These are phyloP conservation scores for Uloborus plumipes DNA, from an alignment of 2,888 invertebrate genomes.

Conservation along the genomic window DNA sequence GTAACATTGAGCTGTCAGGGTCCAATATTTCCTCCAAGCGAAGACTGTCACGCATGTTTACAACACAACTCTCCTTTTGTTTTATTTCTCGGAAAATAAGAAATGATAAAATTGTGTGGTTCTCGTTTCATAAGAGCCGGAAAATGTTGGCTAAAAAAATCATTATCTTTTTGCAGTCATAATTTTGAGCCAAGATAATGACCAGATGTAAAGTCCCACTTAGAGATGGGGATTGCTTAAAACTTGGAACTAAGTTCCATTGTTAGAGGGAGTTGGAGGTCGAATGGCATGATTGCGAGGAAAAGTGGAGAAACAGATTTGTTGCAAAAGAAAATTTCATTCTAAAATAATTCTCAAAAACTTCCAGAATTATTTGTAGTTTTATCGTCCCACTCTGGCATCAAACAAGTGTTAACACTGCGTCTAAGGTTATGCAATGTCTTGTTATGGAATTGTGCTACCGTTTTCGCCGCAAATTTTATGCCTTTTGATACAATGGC, in stretches of 20 bases:
- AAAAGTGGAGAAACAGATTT: slow-evolving; percentile 8
- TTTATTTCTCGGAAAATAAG: slow-evolving; percentile 46
- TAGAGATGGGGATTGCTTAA: slow-evolving; percentile 36
- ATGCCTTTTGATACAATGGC: too few relatives aligned
- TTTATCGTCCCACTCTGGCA: too few relatives aligned
- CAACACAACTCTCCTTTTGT: slow-evolving; percentile 51
- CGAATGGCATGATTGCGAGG: slow-evolving; percentile 42
- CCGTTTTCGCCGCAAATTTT: too few relatives aligned
- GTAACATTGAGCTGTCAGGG: slow-evolving; percentile 56
- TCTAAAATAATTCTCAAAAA: too few relatives aligned
- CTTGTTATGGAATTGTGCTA: too few relatives aligned
- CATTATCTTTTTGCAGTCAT: slow-evolving; percentile 46
- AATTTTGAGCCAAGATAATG: slow-evolving; percentile 51
- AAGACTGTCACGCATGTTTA: slow-evolving; percentile 60
- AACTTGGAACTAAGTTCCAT: slow-evolving; percentile 32
- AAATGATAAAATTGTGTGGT: slow-evolving; percentile 20
- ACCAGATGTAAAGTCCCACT: slow-evolving; percentile 40
- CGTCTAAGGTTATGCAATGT: too few relatives aligned
- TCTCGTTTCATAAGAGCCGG: slow-evolving; percentile 52
- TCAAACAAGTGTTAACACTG: too few relatives aligned
- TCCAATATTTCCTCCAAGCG: slow-evolving; percentile 41
- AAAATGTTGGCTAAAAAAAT: slow-evolving; percentile 50
- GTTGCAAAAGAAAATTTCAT: too few relatives aligned
- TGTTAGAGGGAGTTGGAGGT: slow-evolving; percentile 47
- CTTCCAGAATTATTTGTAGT: too few relatives aligned